Base-by-base conservation (phyloP, 2,888 invertebrate genomes). In the Pristionchus entomophagus region DNA sequence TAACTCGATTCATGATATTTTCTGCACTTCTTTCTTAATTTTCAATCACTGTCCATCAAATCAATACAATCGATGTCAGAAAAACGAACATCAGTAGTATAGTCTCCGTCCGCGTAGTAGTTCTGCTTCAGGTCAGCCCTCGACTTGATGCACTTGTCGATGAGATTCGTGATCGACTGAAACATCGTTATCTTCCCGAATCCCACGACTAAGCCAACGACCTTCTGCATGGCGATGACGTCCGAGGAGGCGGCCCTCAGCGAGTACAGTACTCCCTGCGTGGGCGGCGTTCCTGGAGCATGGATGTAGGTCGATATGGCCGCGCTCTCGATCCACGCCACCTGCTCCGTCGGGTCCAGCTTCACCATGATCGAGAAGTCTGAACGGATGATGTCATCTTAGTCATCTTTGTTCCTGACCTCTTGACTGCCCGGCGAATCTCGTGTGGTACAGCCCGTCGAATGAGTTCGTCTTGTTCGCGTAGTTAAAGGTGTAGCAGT, bases 401-500 rank as follows among this genome's bases (percentile, higher is more conserved):
- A 2, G 32, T 38, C 22, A 17, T 5, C 22, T 22, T 32, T 35
- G 8, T 19, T 35, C 32, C 65, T 19, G 3, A 73, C 73, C 73
- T 73, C 73, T 41, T 19, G 73, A 73, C 26, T 73, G 73, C 26
- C 78, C 78, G 10, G 78, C 49, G 51, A 80, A 80, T 26, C 78
- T 26, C 19, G 78, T 32, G 26, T 51, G 26, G 78, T 80, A 80
- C 22, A 80, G 78, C 5, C 78, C 78, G 29, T 49, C 32, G 41
- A 38, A 41, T 3, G 29, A 32, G 26, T 82, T 45, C n/a, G 82
- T 82, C 59, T 82, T 38, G 49, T 82, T 82, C 51, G 82, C 82
- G 82, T 59, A 82, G 17, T 82, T 82, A 29, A 82, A 82, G 0
- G 82, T 82, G 59, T 82, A 82, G 59, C 82, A 82, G 49, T 82